phyloP scores from a whole-genome alignment of 2,797 vertebrate species.

The Darevskia mixta region DNA sequence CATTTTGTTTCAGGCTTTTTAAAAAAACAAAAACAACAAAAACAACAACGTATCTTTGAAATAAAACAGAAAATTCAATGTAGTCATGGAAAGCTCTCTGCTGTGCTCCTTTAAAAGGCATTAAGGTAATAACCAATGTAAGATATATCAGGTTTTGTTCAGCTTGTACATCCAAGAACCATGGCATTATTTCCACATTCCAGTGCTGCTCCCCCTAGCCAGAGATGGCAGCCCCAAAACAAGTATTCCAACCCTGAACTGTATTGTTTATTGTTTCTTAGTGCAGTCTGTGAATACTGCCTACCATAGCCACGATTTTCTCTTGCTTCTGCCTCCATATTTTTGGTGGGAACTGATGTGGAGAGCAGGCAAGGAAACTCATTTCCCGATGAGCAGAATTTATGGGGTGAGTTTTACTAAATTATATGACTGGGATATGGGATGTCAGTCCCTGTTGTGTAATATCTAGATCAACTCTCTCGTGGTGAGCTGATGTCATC shows the following conservation, averaged over 20 bases:
- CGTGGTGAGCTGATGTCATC: conserved; percentile 57
- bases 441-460: neutral
- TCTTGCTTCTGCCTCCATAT: neutral
- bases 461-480: neutral
- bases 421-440: neutral
- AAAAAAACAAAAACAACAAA: too few species aligned
- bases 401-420: neutral
- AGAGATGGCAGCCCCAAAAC: neutral
- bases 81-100: neutral
- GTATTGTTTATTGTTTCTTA: too few species aligned
- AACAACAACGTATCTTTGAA: too few species aligned
- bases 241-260: neutral
- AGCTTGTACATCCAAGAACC: neutral
- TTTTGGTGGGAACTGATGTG: neutral
- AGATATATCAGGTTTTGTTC: neutral
- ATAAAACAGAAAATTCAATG: neutral
- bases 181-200: neutral
- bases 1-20: neutral
- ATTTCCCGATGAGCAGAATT: neutral
- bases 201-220: neutral
- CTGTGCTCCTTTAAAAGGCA: neutral
- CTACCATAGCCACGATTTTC: neutral
- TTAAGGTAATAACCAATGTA: neutral
- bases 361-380: neutral
- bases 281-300: too few species aligned